phyloP scores from a whole-genome alignment of 2,113 vertebrate species.

The Eubucco bourcierii region DNA sequence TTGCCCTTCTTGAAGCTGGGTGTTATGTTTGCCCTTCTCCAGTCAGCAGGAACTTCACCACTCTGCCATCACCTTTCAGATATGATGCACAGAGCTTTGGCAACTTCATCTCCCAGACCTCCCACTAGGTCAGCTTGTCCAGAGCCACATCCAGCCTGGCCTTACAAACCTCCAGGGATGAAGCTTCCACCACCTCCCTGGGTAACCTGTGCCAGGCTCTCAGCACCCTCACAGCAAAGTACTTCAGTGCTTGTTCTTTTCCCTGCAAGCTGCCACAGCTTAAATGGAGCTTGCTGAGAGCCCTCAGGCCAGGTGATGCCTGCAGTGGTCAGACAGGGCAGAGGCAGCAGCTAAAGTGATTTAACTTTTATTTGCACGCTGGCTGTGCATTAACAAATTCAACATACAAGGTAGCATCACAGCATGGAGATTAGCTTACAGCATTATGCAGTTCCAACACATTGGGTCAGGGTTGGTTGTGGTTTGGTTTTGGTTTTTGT shows the following conservation, averaged over 20 bases:
- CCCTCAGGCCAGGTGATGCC: no score
- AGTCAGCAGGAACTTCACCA: no score
- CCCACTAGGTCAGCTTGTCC: neutral
- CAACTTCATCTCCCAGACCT: no score
- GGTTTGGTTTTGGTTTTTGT: neutral
- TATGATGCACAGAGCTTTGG: no score
- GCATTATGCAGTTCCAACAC: conserved; percentile 79
- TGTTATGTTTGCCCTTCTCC: no score
- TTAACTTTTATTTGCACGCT: conserved; percentile 88
- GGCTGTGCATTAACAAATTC: conserved; percentile 83
- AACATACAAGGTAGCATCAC: conserved; percentile 88
- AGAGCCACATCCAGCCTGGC: neutral
- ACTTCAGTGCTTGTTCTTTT: no score
- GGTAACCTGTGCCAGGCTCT: neutral
- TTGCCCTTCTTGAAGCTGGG: no score
- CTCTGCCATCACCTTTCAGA: no score
- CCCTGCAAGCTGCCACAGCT: no score
- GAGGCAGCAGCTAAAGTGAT: conserved; percentile 63
- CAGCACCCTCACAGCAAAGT: neutral
- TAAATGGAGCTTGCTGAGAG: no score
- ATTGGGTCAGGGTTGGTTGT: conserved; percentile 35
- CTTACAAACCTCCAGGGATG: neutral
- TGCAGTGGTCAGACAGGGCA: neutral
- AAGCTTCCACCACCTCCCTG: no score
- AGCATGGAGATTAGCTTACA: conserved; percentile 78